A percentile compares a stretch with the other conserved stretches of the same genome.
Conservation (phyloP, 2,113 vertebrate species). For the Stomatorhinus ivindoensis region DNA sequence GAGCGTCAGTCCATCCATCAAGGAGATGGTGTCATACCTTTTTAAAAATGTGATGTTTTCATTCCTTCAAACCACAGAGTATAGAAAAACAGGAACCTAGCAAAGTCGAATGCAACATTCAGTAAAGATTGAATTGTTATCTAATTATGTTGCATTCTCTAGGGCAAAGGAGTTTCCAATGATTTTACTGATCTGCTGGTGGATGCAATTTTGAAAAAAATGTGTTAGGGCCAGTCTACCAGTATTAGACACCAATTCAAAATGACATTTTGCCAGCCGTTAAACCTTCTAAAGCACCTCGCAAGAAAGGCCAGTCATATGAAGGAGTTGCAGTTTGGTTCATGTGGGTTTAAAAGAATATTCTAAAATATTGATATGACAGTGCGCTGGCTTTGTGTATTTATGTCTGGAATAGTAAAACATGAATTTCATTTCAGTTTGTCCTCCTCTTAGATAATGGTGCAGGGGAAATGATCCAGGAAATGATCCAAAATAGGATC, state of each 20-base stretch:
- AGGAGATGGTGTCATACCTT: background rate
- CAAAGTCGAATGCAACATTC: background rate
- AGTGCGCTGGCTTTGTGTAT: background rate
- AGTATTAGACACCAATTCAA: background rate
- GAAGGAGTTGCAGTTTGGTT: background rate
- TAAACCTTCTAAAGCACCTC: background rate
- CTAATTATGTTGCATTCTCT: background rate
- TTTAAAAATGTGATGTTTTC: background rate
- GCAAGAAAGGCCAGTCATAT: background rate
- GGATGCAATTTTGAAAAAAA: background rate
- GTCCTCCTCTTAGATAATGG: too few species aligned
- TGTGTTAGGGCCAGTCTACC: background rate
- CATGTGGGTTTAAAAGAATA: background rate
- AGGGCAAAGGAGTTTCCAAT: background rate
- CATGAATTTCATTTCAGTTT: background rate
- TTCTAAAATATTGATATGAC: background rate
- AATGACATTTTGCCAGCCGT: background rate
- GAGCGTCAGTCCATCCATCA: background rate
- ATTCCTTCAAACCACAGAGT: background rate
- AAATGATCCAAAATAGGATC: background rate
- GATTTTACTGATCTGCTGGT: background rate
- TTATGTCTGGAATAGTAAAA: background rate
- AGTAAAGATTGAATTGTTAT: background rate
- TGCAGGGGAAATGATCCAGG: background rate
- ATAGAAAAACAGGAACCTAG: background rate